Evolutionary conservation across 2,797 vertebrate genomes (phyloP), one percentile per base, ranked within the genome.

Genomic region (Gadopsis marmoratus): DNA sequence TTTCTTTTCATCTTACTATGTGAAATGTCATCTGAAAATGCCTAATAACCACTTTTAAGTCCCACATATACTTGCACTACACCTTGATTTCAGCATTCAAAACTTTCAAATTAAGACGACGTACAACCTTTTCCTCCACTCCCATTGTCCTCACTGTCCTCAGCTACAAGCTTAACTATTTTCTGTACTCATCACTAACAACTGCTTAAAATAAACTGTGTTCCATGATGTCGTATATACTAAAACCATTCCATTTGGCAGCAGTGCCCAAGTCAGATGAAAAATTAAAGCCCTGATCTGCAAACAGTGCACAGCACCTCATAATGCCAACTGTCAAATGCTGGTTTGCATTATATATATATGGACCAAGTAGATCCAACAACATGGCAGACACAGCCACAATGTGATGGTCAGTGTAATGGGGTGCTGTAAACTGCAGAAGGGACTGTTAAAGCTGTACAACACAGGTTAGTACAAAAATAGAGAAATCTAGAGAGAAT

Each of bases 391-490:
- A 56, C 19, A 47, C 35, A n/a, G n/a, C 9, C 23, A 48, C 21
- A 26, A 56, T 61, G 47, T 61, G 41, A 70, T 43, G 58, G 47
- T n/a, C 58, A 62, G 51, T 45, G 75, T 60, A 31, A 78, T 54
- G 12, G 12, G 61, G 10, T 68, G 59, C 35, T 71, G 60, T 41
- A 59, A 71, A 79, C 63, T 76, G 73, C 71, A 81, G 4, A 72
- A 68, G 5, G 10, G 48, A 60, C 31, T 73, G 48, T 67, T 79
- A 61, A 73, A 84, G 65, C 45, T 85, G 60, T 61, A 79, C 59
- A 84, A 47, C 68, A 41, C 31, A 69, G 69, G 85, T 86, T 90
- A 91, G 76, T 93, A 93, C 45, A 91, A 92, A 91, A 91, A 91
- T 90, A 91, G 81, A 91, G 68, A 84, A 74, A 77, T 86, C 26